phyloP scores from a whole-genome alignment of 2,888 invertebrate genomes.

The Anoncus sp. region DNA sequence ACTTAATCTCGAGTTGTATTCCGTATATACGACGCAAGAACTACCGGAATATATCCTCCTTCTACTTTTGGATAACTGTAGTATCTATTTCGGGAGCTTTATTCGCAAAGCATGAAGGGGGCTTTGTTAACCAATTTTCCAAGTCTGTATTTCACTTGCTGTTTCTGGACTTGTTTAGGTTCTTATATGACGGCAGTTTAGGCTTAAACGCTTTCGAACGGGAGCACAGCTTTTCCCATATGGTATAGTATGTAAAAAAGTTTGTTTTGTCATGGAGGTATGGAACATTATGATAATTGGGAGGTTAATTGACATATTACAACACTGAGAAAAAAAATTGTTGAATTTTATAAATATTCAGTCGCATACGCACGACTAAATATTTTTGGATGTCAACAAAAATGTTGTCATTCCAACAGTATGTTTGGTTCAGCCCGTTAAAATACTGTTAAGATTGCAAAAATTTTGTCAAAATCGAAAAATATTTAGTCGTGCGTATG shows the following conservation, averaged over 20 bases:
- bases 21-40: constrained; percentile 42
- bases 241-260: background rate
- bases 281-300: background rate
- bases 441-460: too few species aligned
- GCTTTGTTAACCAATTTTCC: constrained; percentile 51
- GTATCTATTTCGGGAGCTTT: constrained; percentile 55
- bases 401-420: too few species aligned
- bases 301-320: too few species aligned
- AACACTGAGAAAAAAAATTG: too few species aligned
- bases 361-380: too few species aligned
- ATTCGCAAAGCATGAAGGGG: constrained; percentile 23
- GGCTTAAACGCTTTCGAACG: constrained; percentile 1
- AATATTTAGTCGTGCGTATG: too few species aligned
- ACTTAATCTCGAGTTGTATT: constrained; percentile 65
- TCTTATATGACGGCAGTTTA: background rate
- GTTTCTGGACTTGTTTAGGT: constrained; percentile 1
- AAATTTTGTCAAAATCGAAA: too few species aligned
- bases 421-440: too few species aligned
- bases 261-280: background rate
- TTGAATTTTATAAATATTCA: too few species aligned
- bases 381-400: too few species aligned
- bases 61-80: constrained; percentile 34
- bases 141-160: constrained; percentile 29
- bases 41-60: constrained; percentile 28
- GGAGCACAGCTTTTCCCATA: background rate